Evolutionary conservation across 1,140 invertebrate species (phyloP).

Genomic region (Papilio polyxenes): DNA sequence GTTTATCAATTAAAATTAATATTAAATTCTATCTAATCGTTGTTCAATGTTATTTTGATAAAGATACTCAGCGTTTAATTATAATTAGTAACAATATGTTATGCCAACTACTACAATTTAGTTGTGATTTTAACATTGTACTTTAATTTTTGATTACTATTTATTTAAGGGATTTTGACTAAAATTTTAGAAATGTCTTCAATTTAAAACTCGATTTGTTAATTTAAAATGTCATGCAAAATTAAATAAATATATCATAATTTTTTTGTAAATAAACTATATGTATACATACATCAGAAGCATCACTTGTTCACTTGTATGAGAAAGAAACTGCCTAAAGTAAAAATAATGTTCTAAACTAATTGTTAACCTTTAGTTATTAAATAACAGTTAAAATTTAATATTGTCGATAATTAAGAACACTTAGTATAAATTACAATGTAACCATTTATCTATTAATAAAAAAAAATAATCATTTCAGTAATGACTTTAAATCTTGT

Average conservation of each 20-base stretch:
- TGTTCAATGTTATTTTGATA: too few species aligned
- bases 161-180: neutral
- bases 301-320: neutral
- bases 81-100: too few species aligned
- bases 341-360: neutral
- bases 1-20: too few species aligned
- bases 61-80: too few species aligned
- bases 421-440: slow-evolving; percentile 33
- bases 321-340: neutral
- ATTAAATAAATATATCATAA: neutral
- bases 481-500: slow-evolving; percentile 52
- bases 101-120: neutral
- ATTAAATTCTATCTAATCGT: too few species aligned
- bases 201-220: neutral
- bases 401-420: slow-evolving; percentile 19
- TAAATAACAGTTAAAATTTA: slow-evolving; percentile 19
- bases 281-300: neutral
- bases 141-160: neutral
- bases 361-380: slow-evolving; percentile 30
- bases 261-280: neutral
- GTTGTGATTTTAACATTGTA: neutral
- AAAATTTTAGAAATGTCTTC: too few species aligned
- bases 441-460: slow-evolving; percentile 27
- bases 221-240: neutral
- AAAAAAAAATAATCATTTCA: slow-evolving; percentile 19